Evolutionary conservation across 2,113 vertebrate genomes (phyloP), one percentile per base, ranked within the genome.

Genomic region (Phasianus colchicus): DNA sequence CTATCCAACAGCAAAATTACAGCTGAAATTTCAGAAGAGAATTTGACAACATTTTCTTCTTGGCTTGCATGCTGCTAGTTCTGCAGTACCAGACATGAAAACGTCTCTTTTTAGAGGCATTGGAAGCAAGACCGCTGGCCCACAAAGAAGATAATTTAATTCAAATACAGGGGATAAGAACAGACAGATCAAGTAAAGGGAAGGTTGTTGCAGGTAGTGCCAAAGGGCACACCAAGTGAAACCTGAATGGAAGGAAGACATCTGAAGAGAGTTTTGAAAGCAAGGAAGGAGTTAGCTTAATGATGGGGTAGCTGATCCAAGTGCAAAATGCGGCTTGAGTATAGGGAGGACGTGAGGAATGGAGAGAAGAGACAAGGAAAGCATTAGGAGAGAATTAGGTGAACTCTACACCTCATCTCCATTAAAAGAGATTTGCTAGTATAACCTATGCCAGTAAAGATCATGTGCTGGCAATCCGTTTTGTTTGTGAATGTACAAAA

Each of bases 251-350:
- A 85, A 94, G 38, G 22, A 76, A 86, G 42, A 78, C 8, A 77
- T 86, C 48, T 71, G 73, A 77, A 88, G 45, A 69, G 27, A 82
- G 21, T 70, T 88, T 93, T 80, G 82, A 92, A 95, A 91, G 67
- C 22, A 43, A 65, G 66, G 63, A 82, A 92, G 50, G 32, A 88
- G 74, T 92, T 93, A 85, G 20, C 47, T 88, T 92, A 77, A 83
- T 64, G 55, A 95, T 60, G 43, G 42, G 30, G 30, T 64, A 34
- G 22, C 30, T 92, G 87, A 86, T 74, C 42, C 67, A 91, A 93
- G 69, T 60, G 22, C 32, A 83, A 71, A 83, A 29, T 50, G 5
- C 61, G 86, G 9, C 72, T 74, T 57, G 50, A 85, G 55, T 43
- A 57, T 17, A 50, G 11, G 3, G 10, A 21, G 45, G 21, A 27